These are phyloP conservation scores for Cheilosia soror DNA, from an alignment of 2,888 invertebrate genomes.

Conservation along the genomic window DNA sequence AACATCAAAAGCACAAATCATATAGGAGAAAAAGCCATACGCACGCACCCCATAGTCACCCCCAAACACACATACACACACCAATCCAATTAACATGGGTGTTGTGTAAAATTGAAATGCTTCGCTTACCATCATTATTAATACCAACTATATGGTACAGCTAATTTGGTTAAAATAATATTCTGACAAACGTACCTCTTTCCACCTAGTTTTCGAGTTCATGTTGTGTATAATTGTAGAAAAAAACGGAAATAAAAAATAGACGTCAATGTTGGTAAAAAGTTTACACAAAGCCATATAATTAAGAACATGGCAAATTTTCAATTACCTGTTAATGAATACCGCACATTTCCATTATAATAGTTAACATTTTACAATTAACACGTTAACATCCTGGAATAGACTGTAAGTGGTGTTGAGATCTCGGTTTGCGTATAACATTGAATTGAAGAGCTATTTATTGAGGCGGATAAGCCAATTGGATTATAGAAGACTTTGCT, in stretches of 20 bases:
- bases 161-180: conserved; percentile 63
- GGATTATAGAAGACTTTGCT: too few relatives aligned
- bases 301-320: conserved; percentile 61
- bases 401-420: not conserved
- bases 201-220: conserved; percentile 42
- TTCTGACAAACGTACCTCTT: conserved; percentile 25
- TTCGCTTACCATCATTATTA: not conserved
- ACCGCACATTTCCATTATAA: conserved; percentile 28
- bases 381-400: conserved; percentile 48
- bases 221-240: conserved; percentile 14
- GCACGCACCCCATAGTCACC: not conserved
- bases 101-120: conserved; percentile 59
- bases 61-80: conserved; percentile 1
- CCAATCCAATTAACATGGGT: conserved; percentile 65
- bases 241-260: conserved; percentile 23
- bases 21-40: conserved; percentile 26
- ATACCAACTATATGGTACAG: conserved; percentile 16
- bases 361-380: conserved; percentile 45
- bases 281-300: conserved; percentile 34
- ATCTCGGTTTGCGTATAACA: too few relatives aligned
- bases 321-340: conserved; percentile 72
- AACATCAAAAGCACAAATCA: conserved; percentile 72
- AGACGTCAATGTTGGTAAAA: conserved; percentile 23
- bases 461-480: too few relatives aligned
- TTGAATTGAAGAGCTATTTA: too few relatives aligned